Base-by-base conservation (phyloP, 2,113 vertebrate species). In the Alosa alosa region DNA sequence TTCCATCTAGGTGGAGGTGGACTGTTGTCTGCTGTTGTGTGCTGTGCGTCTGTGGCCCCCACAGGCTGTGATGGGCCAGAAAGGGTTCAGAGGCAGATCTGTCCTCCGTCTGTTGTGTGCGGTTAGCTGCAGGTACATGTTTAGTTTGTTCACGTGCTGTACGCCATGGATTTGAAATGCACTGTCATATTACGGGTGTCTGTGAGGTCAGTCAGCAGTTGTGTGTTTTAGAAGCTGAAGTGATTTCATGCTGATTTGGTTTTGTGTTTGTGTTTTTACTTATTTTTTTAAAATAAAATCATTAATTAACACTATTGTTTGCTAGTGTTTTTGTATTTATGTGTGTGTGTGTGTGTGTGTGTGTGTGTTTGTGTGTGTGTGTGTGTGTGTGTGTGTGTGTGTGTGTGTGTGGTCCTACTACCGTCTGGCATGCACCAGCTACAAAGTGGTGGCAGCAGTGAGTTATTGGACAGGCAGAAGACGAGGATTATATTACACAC, bases 271-370 rank as follows among this genome's bases (percentile, higher is more conserved):
- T 86, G 41, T 83, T 68, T 84, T 81, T 85, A 87, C 36, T 13
- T 78, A 36, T 57, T 83, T 83, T 81, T 83, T 45, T 85, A 78
- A 84, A 85, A 78, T 47, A 83, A 86, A 36, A 6, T 6, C 60
- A 50, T 84, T 39, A 36, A 36, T 81, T 44, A 84, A 49, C 75
- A 68, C 22, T 41, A 68, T 55, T 78, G 17, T 82, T 85, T 75
- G 31, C 2, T 41, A 9, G 68, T 41, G 72, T 78, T 39, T 82
- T 52, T 45, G 47, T 85, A 8, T 36, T 10, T 81, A 15, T 81
- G 49, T 81, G 84, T 81, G 11, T 36, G 64, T 10, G 25, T 31
- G 68, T 31, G n/a, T 39, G 72, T 39, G 5, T 72, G 5, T 31
- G n/a, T 25, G 10, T 31, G 25, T 9, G n/a, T 72, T 25, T 31